A percentile compares a stretch with the other conserved stretches of the same genome.
These are phyloP conservation scores for Heliocidaris erythrogramma DNA, from an alignment of 35 echinoderm and acorn worm genomes.

Conservation along the genomic window DNA sequence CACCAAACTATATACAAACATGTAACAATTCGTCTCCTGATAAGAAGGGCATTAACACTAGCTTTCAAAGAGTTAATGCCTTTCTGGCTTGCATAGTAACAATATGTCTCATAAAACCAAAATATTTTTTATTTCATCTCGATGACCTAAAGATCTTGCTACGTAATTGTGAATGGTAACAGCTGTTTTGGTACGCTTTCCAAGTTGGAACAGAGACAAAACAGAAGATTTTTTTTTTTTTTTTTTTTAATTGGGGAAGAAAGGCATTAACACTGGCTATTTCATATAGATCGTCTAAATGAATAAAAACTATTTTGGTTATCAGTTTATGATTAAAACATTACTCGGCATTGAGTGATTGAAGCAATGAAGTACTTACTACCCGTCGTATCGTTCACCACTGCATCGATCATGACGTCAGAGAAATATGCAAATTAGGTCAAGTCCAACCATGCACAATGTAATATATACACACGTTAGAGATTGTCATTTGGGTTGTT, in stretches of 20 bases:
- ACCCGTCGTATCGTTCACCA: conserved; percentile 35
- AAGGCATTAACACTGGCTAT: neutral
- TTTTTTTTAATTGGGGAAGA: neutral
- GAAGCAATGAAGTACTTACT: conserved; percentile 23
- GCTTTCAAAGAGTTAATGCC: too few species aligned
- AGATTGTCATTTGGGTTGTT: neutral
- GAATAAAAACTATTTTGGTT: neutral
- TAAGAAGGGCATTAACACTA: too few species aligned
- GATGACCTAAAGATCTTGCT: neutral
- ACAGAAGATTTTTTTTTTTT: neutral
- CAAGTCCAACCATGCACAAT: conserved; percentile 15
- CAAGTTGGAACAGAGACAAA: neutral
- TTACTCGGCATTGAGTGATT: neutral
- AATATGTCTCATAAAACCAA: neutral
- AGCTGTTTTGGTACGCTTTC: neutral
- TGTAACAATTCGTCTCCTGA: neutral
- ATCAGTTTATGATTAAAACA: neutral
- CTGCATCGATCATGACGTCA: conserved; percentile 16
- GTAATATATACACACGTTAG: conserved; percentile 20
- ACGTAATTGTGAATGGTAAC: neutral
- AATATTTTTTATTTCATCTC: neutral
- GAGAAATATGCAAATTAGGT: conserved; percentile 41
- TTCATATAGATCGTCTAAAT: neutral
- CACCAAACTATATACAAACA: neutral
- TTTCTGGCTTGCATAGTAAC: too few species aligned